Base-by-base conservation (phyloP, 2,888 invertebrate genomes). In the Glaucopsyche alexis region DNA sequence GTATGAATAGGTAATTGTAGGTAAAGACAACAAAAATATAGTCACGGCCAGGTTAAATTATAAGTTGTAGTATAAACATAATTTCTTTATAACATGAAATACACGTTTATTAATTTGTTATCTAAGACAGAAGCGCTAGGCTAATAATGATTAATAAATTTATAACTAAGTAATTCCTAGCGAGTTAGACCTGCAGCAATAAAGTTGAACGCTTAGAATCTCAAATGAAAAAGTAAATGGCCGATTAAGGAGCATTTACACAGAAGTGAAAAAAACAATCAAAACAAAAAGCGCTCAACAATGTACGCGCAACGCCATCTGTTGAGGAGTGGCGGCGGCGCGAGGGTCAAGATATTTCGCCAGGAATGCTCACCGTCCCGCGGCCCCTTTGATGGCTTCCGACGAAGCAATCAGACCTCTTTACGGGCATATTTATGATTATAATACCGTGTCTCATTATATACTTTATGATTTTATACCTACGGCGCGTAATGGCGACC, bases 351-450 rank as follows among this genome's bases (percentile, higher is more conserved):
- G 86, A 84, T 82, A 87, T 88, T 89, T 85, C 77, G 82, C 81
- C 81, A 84, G 83, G 91, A 90, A 92, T 93, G 86, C 82, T 76
- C 81, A 86, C 81, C 86, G 83, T 84, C 83, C 83, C 81, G 90
- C 91, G 90, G 90, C 81, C 80, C 85, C 93, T 93, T 93, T 93
- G 93, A 92, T 85, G 88, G 83, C 82, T 90, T 89, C 92, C 92
- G 89, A 90, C 91, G 90, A 89, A 89, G 91, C 90, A 92, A 93
- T 93, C 93, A 91, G 88, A 81, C 87, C 91, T 88, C 87, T 87
- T 92, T 92, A 91, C 89, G 84, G 88, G 85, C 88, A 90, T 92
- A 92, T 93, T 93, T 92, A 92, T 88, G 91, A 91, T 92, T 91
- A 91, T 92, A 92, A 92, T 91, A 92, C 91, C 85, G 84, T 84